Percentiles rank a stretch among this genome's conserved stretches.
These are phyloP conservation scores for Haliclystus octoradiatus DNA, from an alignment of 30 jellyfish, hydroid and myxozoan species.

Conservation along the genomic window DNA sequence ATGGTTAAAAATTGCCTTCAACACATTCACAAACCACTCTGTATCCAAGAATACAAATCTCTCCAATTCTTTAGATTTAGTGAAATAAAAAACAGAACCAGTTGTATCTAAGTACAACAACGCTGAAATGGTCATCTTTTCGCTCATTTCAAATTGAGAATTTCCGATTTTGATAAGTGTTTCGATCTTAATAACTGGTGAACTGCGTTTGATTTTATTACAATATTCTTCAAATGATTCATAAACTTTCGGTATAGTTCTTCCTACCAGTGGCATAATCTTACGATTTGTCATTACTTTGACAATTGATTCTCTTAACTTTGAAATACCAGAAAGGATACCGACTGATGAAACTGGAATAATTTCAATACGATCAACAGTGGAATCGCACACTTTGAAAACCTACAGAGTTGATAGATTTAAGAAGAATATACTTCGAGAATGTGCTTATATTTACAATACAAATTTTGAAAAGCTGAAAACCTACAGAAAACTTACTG, in stretches of 20 bases:
- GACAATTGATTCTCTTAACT: slow-evolving; percentile 38
- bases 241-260: slow-evolving; percentile 57
- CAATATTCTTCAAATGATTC: slow-evolving; percentile 29
- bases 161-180: slow-evolving; percentile 5
- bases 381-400: too few relatives aligned
- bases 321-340: slow-evolving; percentile 28
- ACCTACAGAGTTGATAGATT: too few relatives aligned
- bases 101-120: slow-evolving; percentile 48
- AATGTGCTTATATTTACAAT: too few relatives aligned
- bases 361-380: too few relatives aligned
- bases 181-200: slow-evolving; percentile 27
- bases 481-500: too few relatives aligned
- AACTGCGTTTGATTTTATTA: not conserved
- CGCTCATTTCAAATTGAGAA: not conserved
- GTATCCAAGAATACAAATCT: slow-evolving; percentile 46
- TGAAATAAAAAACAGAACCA: too few relatives aligned
- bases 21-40: slow-evolving; percentile 29
- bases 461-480: too few relatives aligned
- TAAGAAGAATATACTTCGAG: too few relatives aligned
- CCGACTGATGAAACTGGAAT: slow-evolving; percentile 52
- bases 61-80: slow-evolving; percentile 2
- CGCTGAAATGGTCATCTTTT: slow-evolving; percentile 19
- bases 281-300: slow-evolving; percentile 26
- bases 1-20: slow-evolving; percentile 46
- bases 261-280: slow-evolving; percentile 43